These are phyloP conservation scores for Harmothoe impar DNA, from an alignment of 2,888 invertebrate species.

Conservation along the genomic window DNA sequence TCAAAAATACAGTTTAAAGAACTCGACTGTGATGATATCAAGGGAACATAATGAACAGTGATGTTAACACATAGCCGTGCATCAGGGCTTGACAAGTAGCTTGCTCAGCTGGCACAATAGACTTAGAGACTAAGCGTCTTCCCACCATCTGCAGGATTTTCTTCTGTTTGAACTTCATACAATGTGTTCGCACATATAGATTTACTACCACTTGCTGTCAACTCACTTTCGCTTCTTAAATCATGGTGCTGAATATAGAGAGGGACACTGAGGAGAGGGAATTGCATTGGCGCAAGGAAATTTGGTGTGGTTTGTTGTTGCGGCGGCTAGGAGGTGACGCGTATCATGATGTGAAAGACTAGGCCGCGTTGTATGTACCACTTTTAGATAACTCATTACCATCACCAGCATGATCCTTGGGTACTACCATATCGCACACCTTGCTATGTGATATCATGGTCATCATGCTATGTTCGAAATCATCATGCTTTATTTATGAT, in stretches of 20 bases:
- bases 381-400: neutral
- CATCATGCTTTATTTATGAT: neutral
- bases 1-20: too few species aligned
- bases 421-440: too few species aligned
- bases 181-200: neutral
- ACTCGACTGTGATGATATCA: too few species aligned
- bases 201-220: neutral
- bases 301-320: too few species aligned
- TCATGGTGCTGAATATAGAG: constrained; percentile 14
- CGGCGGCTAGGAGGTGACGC: too few species aligned
- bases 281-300: neutral
- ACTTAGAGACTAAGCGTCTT: constrained; percentile 10
- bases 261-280: neutral
- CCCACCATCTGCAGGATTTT: neutral
- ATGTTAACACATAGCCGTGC: too few species aligned
- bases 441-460: neutral
- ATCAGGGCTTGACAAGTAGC: too few species aligned
- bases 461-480: constrained; percentile 2
- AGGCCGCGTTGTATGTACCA: too few species aligned
- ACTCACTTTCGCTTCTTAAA: constrained; percentile 12
- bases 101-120: neutral
- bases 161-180: neutral
- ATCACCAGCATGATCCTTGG: neutral
- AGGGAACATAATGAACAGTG: too few species aligned
- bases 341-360: too few species aligned